These are phyloP conservation scores for Cynopterus sphinx DNA, from an alignment of 2,797 vertebrate genomes.

Conservation along the genomic window DNA sequence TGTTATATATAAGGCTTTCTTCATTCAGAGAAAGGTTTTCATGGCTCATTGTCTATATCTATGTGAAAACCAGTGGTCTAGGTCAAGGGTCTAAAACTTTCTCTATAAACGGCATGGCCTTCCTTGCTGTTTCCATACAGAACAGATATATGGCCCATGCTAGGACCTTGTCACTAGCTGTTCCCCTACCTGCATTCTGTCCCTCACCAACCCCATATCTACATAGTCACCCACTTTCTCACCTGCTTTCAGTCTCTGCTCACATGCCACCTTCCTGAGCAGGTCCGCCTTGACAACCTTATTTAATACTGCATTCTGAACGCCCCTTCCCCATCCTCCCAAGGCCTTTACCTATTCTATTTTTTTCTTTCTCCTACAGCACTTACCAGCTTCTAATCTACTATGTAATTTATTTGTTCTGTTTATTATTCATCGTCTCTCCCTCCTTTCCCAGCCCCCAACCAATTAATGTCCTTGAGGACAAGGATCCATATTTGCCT, in stretches of 20 bases:
- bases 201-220: background rate
- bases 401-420: background rate
- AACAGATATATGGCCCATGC: rapidly evolving
- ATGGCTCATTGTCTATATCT: background rate
- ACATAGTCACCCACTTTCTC: background rate
- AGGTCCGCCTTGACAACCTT: background rate
- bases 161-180: background rate
- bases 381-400: background rate
- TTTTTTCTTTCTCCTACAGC: background rate
- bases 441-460: background rate
- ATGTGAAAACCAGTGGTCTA: background rate
- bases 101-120: background rate
- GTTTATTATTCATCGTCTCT: background rate
- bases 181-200: background rate
- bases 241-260: background rate
- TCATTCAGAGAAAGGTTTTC: background rate
- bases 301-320: background rate
- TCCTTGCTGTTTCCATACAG: background rate
- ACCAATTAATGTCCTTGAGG: background rate
- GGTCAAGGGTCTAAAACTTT: background rate
- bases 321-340: background rate
- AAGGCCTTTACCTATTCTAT: background rate
- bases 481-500: background rate
- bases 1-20: background rate
- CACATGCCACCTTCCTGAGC: background rate